Conservation (phyloP, 2,113 vertebrate genomes). For the Rhabdomys dilectus region DNA sequence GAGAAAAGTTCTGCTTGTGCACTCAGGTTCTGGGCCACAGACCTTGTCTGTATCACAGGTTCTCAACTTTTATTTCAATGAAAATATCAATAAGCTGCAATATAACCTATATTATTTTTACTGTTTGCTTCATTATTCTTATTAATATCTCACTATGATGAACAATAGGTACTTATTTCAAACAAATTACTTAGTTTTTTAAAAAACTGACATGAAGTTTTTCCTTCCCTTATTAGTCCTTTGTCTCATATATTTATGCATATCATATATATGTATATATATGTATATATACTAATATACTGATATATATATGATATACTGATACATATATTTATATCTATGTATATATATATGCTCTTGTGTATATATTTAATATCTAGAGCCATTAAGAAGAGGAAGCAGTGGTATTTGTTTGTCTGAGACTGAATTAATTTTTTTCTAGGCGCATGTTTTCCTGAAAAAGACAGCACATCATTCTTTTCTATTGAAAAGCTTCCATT, state of each 20-base stretch:
- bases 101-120: not conserved
- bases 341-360: not conserved
- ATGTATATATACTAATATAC: not conserved
- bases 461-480: not conserved
- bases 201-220: not conserved
- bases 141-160: not conserved
- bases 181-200: not conserved
- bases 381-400: not conserved
- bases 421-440: too few relatives aligned
- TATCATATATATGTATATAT: not conserved
- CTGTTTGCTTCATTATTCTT: not conserved
- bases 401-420: not conserved
- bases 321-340: too few relatives aligned
- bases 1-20: not conserved
- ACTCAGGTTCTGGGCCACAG: not conserved
- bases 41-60: not conserved
- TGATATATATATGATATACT: not conserved
- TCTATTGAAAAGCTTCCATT: not conserved
- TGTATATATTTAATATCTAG: not conserved
- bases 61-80: not conserved
- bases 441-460: not conserved
- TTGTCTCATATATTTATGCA: not conserved
- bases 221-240: too few relatives aligned
- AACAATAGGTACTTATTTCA: not conserved
- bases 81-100: not conserved